phyloP scores from a whole-genome alignment of 2,797 vertebrate genomes.

The Typhlichthys eigenmanni region DNA sequence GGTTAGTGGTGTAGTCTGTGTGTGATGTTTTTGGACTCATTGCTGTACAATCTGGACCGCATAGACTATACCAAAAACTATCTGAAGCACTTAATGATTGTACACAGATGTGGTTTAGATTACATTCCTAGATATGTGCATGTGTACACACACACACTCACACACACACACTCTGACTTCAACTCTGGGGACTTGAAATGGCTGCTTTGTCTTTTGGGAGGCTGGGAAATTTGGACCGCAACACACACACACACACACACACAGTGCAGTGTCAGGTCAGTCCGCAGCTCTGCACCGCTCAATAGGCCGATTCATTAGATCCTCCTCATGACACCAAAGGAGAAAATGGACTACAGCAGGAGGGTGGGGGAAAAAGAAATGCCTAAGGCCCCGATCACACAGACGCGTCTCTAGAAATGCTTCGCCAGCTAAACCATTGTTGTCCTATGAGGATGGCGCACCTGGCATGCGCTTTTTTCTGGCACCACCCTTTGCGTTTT shows the following conservation, averaged over 20 bases:
- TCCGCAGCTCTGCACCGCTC: slow-evolving; percentile 47
- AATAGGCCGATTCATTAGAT: slow-evolving; percentile 67
- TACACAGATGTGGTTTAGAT: too few species aligned
- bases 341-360: slow-evolving; percentile 43
- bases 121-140: slow-evolving; percentile 6
- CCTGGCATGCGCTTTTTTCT: too few species aligned
- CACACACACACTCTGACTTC: slow-evolving; percentile 24
- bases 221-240: slow-evolving; percentile 53
- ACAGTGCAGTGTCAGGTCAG: slow-evolving; percentile 47
- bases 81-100: too few species aligned
- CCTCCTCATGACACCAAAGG: slow-evolving; percentile 58
- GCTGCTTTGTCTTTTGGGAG: slow-evolving; percentile 58
- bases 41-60: not conserved
- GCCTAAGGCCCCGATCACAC: not conserved
- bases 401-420: not conserved
- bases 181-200: slow-evolving; percentile 53
- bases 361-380: slow-evolving; percentile 23
- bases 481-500: too few species aligned
- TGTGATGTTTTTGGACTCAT: slow-evolving; percentile 31
- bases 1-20: slow-evolving; percentile 33
- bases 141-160: slow-evolving; percentile 16
- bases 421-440: not conserved
- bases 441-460: too few species aligned
- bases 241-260: slow-evolving; percentile 19
- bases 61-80: too few species aligned